Evolutionary conservation across 2,797 vertebrate genomes (phyloP), one percentile per base, ranked within the genome.

Genomic region (Lutjanus argentimaculatus): DNA sequence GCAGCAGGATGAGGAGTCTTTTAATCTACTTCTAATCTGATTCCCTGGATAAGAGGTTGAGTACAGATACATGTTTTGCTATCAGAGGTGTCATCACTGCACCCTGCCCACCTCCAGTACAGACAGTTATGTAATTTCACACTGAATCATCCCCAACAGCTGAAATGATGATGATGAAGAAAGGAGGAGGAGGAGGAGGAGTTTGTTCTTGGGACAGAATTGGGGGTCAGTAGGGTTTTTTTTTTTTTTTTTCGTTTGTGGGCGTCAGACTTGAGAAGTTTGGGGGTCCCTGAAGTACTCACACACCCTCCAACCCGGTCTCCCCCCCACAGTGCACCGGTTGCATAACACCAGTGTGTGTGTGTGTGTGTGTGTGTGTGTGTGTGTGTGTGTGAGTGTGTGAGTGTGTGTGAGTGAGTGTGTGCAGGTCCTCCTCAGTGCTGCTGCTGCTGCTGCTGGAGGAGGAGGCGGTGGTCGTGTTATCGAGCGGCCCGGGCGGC

Each of bases 81-180:
- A 56, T 75, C 49, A 59, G 66, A 73, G 70, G 77, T 76, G 72
- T 77, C 66, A 84, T 76, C 62, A 6, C 58, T 62, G 65, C 72
- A 43, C 72, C 10, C 52, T 61, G 16, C n/a, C 85, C 83, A 58
- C 75, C 79, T 59, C 67, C 53, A 15, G 19, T 1, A 36, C 1
- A 62, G 19, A 84, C 56, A 15, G 6, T 83, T 81, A 78, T 52
- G 51, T 69, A 79, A 83, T 40, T 62, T 85, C 78, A 76, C 88
- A 69, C 80, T 90, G 87, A 87, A 85, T 89, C 85, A 89, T 83
- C 75, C 43, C 52, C 2, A 46, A 56, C 66, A 63, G 65, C 52
- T 58, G 42, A 53, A 15, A n/a, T 4, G 65, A 17, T n/a, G 74
- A 49, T 16, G 57, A 66, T 40, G 30, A 21, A 7, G 69, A n/a